Percentiles rank a stretch among this genome's conserved stretches.
Evolutionary conservation across 1,140 invertebrate genomes (phyloP).

Genomic region (Pristionchus pacificus): DNA sequence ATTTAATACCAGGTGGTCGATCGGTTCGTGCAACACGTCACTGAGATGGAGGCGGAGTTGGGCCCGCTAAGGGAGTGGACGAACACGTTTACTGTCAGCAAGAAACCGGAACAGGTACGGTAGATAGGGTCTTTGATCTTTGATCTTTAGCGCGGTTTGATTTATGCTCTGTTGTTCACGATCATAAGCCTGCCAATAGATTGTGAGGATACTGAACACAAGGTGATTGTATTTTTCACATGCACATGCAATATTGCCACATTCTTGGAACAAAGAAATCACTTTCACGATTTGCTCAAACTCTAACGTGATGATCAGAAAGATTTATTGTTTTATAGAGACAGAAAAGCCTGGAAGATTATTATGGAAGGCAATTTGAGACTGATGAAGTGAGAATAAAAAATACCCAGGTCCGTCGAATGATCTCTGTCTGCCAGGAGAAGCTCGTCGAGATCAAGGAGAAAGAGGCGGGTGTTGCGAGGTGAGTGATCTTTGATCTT

Average conservation of each 20-base stretch:
- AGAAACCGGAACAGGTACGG: not conserved
- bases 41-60: not conserved
- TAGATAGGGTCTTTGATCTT: no score
- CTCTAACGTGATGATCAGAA: no score
- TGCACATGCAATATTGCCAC: no score
- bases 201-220: no score
- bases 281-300: no score
- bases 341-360: no score
- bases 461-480: conserved; percentile 41
- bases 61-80: not conserved
- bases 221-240: no score
- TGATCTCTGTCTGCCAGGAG: conserved; percentile 45
- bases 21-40: not conserved
- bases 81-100: not conserved
- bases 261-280: no score
- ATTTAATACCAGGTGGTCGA: not conserved
- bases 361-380: no score
- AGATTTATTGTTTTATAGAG: no score
- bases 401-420: conserved; percentile 5
- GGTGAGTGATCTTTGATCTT: not conserved
- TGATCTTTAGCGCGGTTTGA: not conserved
- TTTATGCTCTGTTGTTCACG: not conserved
- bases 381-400: no score
- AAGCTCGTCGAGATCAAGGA: conserved; percentile 46
- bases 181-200: no score